These are phyloP conservation scores for Sebastolobus altivelis DNA, from an alignment of 2,797 vertebrate genomes.

Conservation along the genomic window DNA sequence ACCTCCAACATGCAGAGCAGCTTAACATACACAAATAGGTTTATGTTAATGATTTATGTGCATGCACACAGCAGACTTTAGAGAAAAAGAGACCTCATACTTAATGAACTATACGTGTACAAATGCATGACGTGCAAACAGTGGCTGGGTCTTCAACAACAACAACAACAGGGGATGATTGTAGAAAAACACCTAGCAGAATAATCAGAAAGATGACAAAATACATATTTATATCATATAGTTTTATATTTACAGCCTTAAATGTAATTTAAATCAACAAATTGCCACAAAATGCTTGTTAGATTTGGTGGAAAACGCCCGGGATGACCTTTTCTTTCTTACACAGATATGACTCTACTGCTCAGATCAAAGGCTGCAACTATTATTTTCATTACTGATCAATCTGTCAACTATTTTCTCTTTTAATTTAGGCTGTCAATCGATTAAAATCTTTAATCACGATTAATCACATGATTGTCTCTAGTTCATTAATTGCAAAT, in stretches of 20 bases:
- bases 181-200: background rate
- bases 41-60: slow-evolving; percentile 51
- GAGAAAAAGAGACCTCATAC: slow-evolving; percentile 19
- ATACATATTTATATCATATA: background rate
- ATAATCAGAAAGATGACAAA: background rate
- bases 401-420: background rate
- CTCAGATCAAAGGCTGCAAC: background rate
- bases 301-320: background rate
- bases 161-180: background rate
- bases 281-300: background rate
- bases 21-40: slow-evolving; percentile 37
- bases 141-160: background rate
- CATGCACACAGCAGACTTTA: background rate
- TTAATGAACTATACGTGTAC: slow-evolving; percentile 5
- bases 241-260: background rate
- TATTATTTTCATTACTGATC: background rate
- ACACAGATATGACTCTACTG: background rate
- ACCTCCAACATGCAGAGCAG: slow-evolving; percentile 31
- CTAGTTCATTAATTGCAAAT: too few relatives aligned
- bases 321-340: background rate
- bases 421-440: too few relatives aligned
- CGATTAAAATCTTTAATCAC: too few relatives aligned
- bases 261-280: background rate
- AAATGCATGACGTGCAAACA: background rate
- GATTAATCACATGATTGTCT: too few relatives aligned